Evolutionary conservation across 2,888 invertebrate species (phyloP).

Genomic region (Candidula unifasciata): DNA sequence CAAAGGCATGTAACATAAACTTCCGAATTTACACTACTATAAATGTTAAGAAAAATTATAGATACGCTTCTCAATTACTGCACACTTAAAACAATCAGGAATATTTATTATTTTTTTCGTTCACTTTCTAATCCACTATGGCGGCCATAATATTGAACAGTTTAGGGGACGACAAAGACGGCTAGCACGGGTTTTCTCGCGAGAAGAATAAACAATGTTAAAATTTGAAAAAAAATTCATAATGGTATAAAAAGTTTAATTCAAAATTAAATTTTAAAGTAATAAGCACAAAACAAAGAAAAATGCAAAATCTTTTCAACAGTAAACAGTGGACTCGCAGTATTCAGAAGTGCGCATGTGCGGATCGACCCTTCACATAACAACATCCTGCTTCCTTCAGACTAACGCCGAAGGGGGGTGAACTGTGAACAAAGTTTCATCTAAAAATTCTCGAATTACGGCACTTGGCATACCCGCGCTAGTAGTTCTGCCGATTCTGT

Average conservation of each 20-base stretch:
- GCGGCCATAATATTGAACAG: conserved; percentile 55
- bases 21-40: not conserved
- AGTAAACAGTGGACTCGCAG: conserved; percentile 4
- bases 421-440: too few relatives aligned
- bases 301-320: not conserved
- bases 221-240: not conserved
- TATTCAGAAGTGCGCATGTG: conserved; percentile 39
- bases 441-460: too few relatives aligned
- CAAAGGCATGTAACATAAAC: not conserved
- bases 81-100: conserved; percentile 26
- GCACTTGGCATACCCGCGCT: too few relatives aligned
- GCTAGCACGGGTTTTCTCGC: conserved; percentile 52
- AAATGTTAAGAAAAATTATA: not conserved
- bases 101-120: conserved; percentile 44
- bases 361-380: conserved; percentile 33
- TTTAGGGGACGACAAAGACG: conserved; percentile 50
- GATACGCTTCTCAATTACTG: conserved; percentile 2
- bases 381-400: conserved; percentile 39
- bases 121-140: conserved; percentile 50
- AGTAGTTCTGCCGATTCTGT: too few relatives aligned
- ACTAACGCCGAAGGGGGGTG: too few relatives aligned
- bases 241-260: not conserved
- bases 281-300: not conserved
- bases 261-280: not conserved
- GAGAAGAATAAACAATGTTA: not conserved